phyloP scores from a whole-genome alignment of 2,113 vertebrate genomes.

The Patagioenas fasciata region DNA sequence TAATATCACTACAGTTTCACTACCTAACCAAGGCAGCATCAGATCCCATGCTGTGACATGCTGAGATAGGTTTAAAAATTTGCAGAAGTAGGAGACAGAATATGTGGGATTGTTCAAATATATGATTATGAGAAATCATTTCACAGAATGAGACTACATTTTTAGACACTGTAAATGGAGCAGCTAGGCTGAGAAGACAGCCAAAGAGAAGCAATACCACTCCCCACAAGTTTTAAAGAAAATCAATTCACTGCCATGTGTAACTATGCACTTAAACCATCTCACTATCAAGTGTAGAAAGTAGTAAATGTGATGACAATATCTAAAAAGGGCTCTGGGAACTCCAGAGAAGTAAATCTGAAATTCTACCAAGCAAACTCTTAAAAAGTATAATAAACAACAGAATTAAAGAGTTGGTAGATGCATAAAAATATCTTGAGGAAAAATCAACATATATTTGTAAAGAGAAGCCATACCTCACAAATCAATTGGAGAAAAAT shows the following conservation, averaged over 20 bases:
- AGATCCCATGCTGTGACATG: not conserved
- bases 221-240: not conserved
- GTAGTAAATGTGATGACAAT: not conserved
- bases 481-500: not conserved
- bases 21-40: not conserved
- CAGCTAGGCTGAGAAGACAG: not conserved
- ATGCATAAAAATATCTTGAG: not conserved
- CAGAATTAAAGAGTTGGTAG: not conserved
- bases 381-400: not conserved
- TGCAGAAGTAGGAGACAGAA: not conserved
- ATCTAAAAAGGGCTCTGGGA: not conserved
- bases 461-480: not conserved
- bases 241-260: not conserved
- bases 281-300: not conserved
- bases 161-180: conserved; percentile 7
- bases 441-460: not conserved
- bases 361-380: not conserved
- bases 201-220: not conserved
- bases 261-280: not conserved
- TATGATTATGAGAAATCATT: not conserved
- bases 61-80: not conserved
- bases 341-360: not conserved
- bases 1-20: not conserved
- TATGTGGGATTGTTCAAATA: not conserved
- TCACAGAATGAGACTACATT: not conserved